A percentile compares a stretch with the other conserved stretches of the same genome.
These are phyloP conservation scores for Scaptomyza caliginosa DNA, from an alignment of 2,888 invertebrate genomes.

Conservation along the genomic window DNA sequence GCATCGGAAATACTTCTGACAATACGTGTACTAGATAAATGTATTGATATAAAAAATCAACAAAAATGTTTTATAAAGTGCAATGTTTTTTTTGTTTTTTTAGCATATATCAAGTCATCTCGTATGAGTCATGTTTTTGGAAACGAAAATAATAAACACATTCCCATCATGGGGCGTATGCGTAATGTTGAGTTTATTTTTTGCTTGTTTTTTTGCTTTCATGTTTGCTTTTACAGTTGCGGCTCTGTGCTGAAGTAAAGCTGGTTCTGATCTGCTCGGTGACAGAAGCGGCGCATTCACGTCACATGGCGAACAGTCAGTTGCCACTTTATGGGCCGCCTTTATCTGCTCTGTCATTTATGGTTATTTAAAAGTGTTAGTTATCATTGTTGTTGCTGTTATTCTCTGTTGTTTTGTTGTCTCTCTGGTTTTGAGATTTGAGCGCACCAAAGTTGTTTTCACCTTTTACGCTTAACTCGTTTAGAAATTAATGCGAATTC, in stretches of 20 bases:
- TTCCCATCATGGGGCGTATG: slow-evolving; percentile 43
- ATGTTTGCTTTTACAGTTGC: slow-evolving; percentile 46
- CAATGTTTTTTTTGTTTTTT: slow-evolving; percentile 28
- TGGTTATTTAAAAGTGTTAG: slow-evolving; percentile 59
- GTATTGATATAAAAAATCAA: not conserved
- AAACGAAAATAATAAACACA: not conserved
- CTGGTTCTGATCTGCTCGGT: slow-evolving; percentile 37
- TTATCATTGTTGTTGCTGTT: slow-evolving; percentile 55
- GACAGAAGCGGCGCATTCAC: slow-evolving; percentile 51
- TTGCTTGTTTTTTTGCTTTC: slow-evolving; percentile 2
- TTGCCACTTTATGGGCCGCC: slow-evolving; percentile 54
- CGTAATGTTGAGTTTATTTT: slow-evolving; percentile 52
- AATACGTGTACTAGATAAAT: not conserved
- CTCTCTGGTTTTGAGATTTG: slow-evolving; percentile 25
- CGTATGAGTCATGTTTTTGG: slow-evolving; percentile 35
- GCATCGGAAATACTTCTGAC: slow-evolving; percentile 4
- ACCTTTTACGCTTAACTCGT: slow-evolving; percentile 59
- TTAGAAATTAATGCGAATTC: slow-evolving; percentile 72
- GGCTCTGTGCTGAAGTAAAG: slow-evolving; percentile 16
- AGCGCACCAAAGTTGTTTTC: slow-evolving; percentile 45
- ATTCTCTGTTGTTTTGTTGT: slow-evolving; percentile 23
- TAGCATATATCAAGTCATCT: slow-evolving; percentile 28
- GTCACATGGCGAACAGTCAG: slow-evolving; percentile 33
- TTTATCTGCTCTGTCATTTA: slow-evolving; percentile 61
- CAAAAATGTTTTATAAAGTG: slow-evolving; percentile 1